These are phyloP conservation scores for Arbacia lixula DNA, from an alignment of 53 echinoderm and acorn worm genomes.

Conservation along the genomic window DNA sequence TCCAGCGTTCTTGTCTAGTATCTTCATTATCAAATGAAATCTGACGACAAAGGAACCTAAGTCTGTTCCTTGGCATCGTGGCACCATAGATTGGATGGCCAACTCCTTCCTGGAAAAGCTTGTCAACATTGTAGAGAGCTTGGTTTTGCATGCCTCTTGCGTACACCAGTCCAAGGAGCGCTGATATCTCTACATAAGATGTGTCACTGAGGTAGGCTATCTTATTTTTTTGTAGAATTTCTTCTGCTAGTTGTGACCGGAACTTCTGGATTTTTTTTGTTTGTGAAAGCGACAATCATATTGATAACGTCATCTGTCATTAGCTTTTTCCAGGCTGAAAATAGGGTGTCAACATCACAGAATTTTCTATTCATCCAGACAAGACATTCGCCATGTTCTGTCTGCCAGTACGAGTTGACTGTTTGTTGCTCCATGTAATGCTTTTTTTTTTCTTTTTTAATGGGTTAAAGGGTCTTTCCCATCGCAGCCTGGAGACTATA, in stretches of 20 bases:
- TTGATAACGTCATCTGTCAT: conserved; percentile 1
- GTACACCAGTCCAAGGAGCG: neutral
- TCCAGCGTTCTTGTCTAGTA: conserved; percentile 7
- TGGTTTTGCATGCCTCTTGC: neutral
- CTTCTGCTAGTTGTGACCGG: neutral
- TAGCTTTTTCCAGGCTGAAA: neutral
- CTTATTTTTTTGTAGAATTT: neutral
- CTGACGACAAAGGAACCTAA: neutral
- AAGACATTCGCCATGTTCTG: conserved; percentile 8
- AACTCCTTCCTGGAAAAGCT: neutral
- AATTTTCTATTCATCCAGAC: neutral
- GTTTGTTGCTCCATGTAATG: neutral
- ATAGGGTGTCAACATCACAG: neutral
- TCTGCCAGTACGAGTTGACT: neutral
- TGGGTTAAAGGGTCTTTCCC: no score
- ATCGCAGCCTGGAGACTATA: no score
- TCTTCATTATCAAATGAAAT: neutral
- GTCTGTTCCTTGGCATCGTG: conserved; percentile 13
- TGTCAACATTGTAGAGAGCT: neutral
- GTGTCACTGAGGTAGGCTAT: neutral
- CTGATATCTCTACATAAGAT: neutral
- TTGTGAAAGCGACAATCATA: neutral
- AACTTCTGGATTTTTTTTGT: neutral
- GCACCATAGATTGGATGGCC: conserved; percentile 26
- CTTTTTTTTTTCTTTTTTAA: no score